A percentile compares a stretch with the other conserved stretches of the same genome.
phyloP scores from a whole-genome alignment of 2,113 vertebrate species.

The Oryzias melastigma region DNA sequence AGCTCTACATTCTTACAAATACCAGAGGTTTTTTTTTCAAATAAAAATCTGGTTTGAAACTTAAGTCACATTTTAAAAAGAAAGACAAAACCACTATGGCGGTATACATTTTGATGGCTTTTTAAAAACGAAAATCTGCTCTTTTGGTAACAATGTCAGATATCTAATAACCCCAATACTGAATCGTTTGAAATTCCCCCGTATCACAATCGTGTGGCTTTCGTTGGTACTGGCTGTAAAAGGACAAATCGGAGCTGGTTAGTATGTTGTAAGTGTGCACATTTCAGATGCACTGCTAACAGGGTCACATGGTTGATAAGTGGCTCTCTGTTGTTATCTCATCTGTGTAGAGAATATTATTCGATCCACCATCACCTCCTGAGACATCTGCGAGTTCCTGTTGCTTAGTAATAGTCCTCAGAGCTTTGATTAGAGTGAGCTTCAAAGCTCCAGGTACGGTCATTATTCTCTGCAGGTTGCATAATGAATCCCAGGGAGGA shows the following conservation, averaged over 20 bases:
- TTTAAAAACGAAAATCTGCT: too few species aligned
- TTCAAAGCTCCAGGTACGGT: slow-evolving; percentile 80
- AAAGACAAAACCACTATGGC: too few species aligned
- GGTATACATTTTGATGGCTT: too few species aligned
- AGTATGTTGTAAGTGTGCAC: background rate
- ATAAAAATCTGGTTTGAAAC: too few species aligned
- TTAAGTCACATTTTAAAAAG: too few species aligned
- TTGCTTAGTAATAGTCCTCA: slow-evolving; percentile 81
- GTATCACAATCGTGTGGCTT: background rate
- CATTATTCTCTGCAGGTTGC: slow-evolving; percentile 76
- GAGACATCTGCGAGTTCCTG: slow-evolving; percentile 74
- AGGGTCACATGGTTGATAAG: slow-evolving; percentile 3
- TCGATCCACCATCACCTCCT: slow-evolving; percentile 33
- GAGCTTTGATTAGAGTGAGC: slow-evolving; percentile 77
- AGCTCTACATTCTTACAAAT: too few species aligned
- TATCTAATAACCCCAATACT: background rate
- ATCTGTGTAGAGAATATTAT: slow-evolving; percentile 20
- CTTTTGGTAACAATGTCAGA: background rate
- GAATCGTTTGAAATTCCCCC: background rate
- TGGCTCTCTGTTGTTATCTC: slow-evolving; percentile 16
- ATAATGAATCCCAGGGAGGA: slow-evolving; percentile 80
- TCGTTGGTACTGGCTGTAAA: background rate
- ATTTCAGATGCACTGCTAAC: background rate
- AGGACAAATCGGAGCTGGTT: background rate
- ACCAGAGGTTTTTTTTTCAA: too few species aligned